Base-by-base conservation (phyloP, 1,140 invertebrate species). In the Subanguina moxae region DNA sequence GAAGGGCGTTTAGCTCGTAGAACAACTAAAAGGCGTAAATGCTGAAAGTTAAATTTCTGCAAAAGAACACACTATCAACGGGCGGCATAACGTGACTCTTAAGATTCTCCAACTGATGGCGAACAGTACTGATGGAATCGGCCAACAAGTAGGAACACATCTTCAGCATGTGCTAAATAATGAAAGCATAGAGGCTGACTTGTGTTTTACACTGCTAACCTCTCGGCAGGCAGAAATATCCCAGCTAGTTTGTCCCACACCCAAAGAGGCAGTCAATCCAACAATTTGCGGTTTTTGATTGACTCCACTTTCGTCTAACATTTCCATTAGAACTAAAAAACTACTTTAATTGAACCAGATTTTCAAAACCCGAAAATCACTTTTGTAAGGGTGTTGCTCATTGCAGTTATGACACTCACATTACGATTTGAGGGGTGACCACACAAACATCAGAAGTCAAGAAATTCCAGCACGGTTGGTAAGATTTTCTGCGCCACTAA, bases 191-290 rank as follows among this genome's bases (percentile, higher is more conserved):
- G 0, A 58, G 52, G 27, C 19, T 30, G 7, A 42, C 32, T 17
- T 17, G 17, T 65, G 64, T 8, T 0, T 15, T 64, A 32, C 0
- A 21, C 9, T 11, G 15, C 27, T 69, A n/a, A 56, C 67, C 38
- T 65, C 32, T 28, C 17, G 57, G 15, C 52, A 71, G 13, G 64
- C 32, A 23, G 23, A 17, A 15, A 77, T 64, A 45, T 76, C 69
- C 25, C 42, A 63, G 30, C 57, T 64, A 19, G 69, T 73, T 19
- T 70, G 28, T 19, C 76, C 78, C 9, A 69, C 71, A 13, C 76
- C 76, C 21, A 78, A 42, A 42, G 76, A 78, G 1, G 76, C 76
- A n/a, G 76, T 78, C 1, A 78, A 56, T n/a, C 76, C 76, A 64
- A 78, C 64, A 58, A 78, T 64, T 58, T 78, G 76, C 19, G 78